Evolutionary conservation across 2,113 vertebrate species (phyloP).

Genomic region (Lycaon pictus): DNA sequence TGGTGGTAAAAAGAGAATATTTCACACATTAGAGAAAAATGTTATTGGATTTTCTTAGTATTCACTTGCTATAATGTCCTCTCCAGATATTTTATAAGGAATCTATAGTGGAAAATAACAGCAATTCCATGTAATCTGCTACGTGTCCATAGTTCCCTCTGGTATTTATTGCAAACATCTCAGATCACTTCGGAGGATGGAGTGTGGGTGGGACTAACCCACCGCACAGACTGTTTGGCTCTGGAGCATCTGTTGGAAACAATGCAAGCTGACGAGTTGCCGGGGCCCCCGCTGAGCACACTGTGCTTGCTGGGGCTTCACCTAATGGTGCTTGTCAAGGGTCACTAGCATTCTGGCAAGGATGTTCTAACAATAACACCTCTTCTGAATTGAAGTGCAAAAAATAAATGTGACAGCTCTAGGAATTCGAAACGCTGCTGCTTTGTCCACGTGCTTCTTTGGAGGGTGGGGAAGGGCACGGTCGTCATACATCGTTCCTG

Average conservation of each 20-base stretch:
- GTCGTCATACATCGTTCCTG: neutral
- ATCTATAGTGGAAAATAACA: neutral
- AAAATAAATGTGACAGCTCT: neutral
- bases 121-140: neutral
- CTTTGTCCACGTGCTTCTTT: neutral
- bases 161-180: neutral
- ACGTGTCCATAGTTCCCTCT: neutral
- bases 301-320: neutral
- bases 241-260: neutral
- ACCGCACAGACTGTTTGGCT: neutral
- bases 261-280: neutral
- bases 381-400: neutral
- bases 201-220: neutral
- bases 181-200: neutral
- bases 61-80: neutral
- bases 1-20: neutral
- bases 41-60: neutral
- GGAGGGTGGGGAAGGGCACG: neutral
- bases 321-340: conserved; percentile 38
- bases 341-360: conserved; percentile 37
- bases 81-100: neutral
- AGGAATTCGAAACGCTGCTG: neutral
- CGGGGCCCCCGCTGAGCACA: neutral
- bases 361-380: conserved; percentile 3
- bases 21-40: neutral